Conservation (phyloP, 2,888 invertebrate species). For the Leucophenga maculata region DNA sequence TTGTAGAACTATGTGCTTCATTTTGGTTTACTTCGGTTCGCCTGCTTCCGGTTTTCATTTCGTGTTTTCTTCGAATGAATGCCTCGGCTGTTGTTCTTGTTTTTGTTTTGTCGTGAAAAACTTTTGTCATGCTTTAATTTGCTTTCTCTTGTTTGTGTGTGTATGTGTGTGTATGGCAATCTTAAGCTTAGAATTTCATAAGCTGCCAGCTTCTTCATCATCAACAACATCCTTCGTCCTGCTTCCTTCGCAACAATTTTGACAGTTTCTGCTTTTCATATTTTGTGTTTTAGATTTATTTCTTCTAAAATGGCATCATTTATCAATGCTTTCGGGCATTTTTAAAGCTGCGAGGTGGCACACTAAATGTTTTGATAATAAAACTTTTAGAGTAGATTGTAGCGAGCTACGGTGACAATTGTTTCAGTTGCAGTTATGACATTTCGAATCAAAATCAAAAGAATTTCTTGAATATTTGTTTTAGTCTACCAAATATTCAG, state of each 20-base stretch:
- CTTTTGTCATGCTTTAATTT: conserved; percentile 54
- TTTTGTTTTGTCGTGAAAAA: conserved; percentile 20
- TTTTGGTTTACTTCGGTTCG: conserved; percentile 10
- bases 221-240: not conserved
- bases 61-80: conserved; percentile 10
- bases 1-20: not conserved
- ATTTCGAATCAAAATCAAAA: no score
- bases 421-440: no score
- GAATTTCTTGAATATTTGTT: no score
- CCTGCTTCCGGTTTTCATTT: conserved; percentile 24
- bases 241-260: conserved; percentile 45
- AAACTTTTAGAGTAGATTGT: conserved; percentile 5
- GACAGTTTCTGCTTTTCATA: conserved; percentile 51
- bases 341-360: conserved; percentile 29
- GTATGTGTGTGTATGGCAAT: no score
- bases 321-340: conserved; percentile 60
- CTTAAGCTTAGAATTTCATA: conserved; percentile 18
- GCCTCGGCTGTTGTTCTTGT: not conserved
- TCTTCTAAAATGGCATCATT: conserved; percentile 54
- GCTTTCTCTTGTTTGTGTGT: conserved; percentile 23
- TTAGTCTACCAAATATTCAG: no score
- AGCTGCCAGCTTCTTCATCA: conserved; percentile 6
- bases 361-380: conserved; percentile 26
- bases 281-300: conserved; percentile 61
- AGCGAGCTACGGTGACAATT: not conserved